phyloP scores from a whole-genome alignment of 2,113 vertebrate species.

The Axis porcinus region DNA sequence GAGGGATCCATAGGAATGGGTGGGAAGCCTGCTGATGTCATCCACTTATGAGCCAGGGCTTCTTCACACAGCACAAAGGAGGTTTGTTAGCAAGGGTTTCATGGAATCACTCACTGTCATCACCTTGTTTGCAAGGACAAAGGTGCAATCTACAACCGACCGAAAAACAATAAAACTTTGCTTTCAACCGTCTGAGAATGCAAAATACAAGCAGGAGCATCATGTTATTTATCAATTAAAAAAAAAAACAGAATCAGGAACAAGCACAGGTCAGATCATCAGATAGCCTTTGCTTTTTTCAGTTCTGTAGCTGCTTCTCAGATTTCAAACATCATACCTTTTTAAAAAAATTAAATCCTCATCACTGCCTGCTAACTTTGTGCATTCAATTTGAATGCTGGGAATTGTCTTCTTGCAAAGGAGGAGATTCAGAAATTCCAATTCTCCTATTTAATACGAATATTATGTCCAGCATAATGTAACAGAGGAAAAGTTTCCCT shows the following conservation, averaged over 20 bases:
- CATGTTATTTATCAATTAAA: background rate
- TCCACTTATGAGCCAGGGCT: background rate
- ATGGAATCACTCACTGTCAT: slow-evolving; percentile 36
- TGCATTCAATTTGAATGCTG: background rate
- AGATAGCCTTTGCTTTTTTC: background rate
- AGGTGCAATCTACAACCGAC: slow-evolving; percentile 44
- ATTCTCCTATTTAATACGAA: slow-evolving; percentile 15
- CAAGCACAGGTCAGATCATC: background rate
- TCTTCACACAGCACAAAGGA: slow-evolving; percentile 50
- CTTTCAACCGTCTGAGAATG: slow-evolving; percentile 28
- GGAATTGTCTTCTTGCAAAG: slow-evolving; percentile 26
- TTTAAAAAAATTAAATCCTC: slow-evolving; percentile 26
- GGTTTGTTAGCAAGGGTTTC: slow-evolving; percentile 13
- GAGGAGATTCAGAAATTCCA: slow-evolving; percentile 49
- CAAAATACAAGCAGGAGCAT: background rate
- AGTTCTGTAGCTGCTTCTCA: background rate
- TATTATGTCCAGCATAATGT: background rate
- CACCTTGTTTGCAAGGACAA: slow-evolving; percentile 41
- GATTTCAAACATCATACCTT: background rate
- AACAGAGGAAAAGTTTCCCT: slow-evolving; percentile 8
- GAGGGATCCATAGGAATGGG: slow-evolving; percentile 4
- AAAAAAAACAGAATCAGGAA: background rate
- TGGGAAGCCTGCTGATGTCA: slow-evolving; percentile 35
- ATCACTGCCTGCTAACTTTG: background rate
- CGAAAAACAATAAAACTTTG: slow-evolving; percentile 29